Evolutionary conservation across 2,888 invertebrate species (phyloP), one percentile per base, ranked within the genome.

Genomic region (Digitonthophagus gazella): DNA sequence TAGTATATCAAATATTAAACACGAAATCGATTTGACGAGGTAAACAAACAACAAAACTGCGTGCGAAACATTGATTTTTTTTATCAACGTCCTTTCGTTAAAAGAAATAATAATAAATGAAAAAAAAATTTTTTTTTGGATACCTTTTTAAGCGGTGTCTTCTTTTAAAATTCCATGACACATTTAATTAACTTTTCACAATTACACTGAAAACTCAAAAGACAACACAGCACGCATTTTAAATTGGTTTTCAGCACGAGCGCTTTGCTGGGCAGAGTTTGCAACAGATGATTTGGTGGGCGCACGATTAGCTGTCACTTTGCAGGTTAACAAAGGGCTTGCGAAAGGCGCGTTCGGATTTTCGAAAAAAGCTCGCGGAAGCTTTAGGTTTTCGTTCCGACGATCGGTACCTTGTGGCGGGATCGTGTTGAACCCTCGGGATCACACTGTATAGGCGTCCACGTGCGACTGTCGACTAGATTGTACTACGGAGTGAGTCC

Each of bases 401-500:
- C 28, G 11, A 11, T 5, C 11, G 6, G 6, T 44, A 6, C 28
- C 28, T 44, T 8, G 1, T 6, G 28, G 11, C 11, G 11, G 28
- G 28, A 18, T 61, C 61, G 61, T 19, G 61, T 61, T 15, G 18
- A n/a, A 18, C n/a, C 19, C 61, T 19, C 19, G 61, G 61, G 61
- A 61, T 18, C 61, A 56, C 64, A 65, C 15, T 67, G 28, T 71
- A 67, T 69, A 66, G 69, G 74, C 76, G 76, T 79, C 79, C 80
- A 80, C 80, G 79, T 80, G 80, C 78, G 74, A 72, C 76, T 77
- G 77, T 15, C 58, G 58, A 73, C 75, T 79, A 78, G 77, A 74
- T 78, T 77, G 76, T 77, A 78, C 78, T 79, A 80, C 80, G 80
- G 78, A 77, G 78, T 74, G 74, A 79, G 80, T 78, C 77, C 78